Evolutionary conservation across 1,140 invertebrate species (phyloP), one percentile per base, ranked within the genome.

Genomic region (Capitella teleta): DNA sequence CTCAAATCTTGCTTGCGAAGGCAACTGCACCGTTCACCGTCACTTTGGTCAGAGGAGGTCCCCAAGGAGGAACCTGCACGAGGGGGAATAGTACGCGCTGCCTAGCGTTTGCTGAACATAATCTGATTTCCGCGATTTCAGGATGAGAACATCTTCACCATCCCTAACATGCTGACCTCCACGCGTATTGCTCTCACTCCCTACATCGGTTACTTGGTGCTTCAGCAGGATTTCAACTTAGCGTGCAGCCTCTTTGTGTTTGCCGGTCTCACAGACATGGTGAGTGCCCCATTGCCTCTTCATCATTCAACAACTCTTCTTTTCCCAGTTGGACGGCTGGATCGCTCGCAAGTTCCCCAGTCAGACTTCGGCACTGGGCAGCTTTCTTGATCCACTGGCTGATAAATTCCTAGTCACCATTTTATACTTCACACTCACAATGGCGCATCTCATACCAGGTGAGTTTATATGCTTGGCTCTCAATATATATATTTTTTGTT

Each of bases 301-400:
- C 21, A 10, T 12, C 32, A 34, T 12, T 34, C 10, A 34, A 34
- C 32, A 10, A 38, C 44, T 52, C 28, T 54, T 55, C 76, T 70
- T 55, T 55, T 78, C 72, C 51, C 72, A 90, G 87, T 62, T 91
- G 37, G 94, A 98, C 80, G 94, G 94, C 23, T 94, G 85, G 79
- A 95, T 97, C 64, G 93, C 94, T 10, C 79, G 94, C 45, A 86
- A 82, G 45, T 95, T 88, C 80, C 79, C 81, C 44, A 85, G 83
- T 43, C 93, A 97, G 69, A 82, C 85, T 14, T 88, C 91, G 24
- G 87, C 86, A 65, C 78, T 93, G 56, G 94, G 94, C 5, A 91
- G 87, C 55, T 92, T 94, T 66, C 64, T 98, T n/a, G 94, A 98
- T 73, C 94, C 94, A 10, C 79, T 94, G 70, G 93, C 93, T n/a